These are phyloP conservation scores for Leucopsar rothschildi DNA, from an alignment of 2,113 vertebrate genomes.

Conservation along the genomic window DNA sequence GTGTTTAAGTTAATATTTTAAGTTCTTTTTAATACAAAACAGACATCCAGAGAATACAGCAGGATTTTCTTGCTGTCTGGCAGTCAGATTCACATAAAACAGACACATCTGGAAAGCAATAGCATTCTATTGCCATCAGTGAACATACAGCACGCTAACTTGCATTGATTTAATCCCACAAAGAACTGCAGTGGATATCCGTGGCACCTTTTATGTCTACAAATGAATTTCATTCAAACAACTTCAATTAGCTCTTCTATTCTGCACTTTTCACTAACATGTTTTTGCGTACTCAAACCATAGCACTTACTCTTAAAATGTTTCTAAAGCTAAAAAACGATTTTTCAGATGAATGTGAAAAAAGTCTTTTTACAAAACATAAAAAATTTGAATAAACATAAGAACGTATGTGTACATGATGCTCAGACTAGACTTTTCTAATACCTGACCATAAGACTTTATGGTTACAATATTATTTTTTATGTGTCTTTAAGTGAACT, in stretches of 20 bases:
- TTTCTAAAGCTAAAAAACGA: not conserved
- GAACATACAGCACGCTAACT: accelerated
- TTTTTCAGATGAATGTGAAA: not conserved
- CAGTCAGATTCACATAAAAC: not conserved
- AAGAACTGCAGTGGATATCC: not conserved
- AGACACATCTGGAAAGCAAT: not conserved
- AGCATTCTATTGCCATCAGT: not conserved
- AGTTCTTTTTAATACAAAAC: not conserved
- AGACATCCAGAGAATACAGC: not conserved
- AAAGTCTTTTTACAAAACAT: not conserved
- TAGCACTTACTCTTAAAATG: not conserved
- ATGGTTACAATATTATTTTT: not conserved
- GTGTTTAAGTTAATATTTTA: not conserved
- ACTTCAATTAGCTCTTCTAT: not conserved
- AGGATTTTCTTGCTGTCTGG: not conserved
- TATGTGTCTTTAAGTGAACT: not conserved
- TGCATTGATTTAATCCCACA: not conserved
- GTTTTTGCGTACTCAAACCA: not conserved
- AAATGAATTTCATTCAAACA: not conserved
- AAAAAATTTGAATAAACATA: not conserved
- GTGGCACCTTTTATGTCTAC: not conserved
- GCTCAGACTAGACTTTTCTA: not conserved
- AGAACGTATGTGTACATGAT: not conserved
- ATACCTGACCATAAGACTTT: not conserved
- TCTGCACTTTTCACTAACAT: not conserved